Evolutionary conservation across 1,140 invertebrate genomes (phyloP).

Genomic region (Aphelinus certus): DNA sequence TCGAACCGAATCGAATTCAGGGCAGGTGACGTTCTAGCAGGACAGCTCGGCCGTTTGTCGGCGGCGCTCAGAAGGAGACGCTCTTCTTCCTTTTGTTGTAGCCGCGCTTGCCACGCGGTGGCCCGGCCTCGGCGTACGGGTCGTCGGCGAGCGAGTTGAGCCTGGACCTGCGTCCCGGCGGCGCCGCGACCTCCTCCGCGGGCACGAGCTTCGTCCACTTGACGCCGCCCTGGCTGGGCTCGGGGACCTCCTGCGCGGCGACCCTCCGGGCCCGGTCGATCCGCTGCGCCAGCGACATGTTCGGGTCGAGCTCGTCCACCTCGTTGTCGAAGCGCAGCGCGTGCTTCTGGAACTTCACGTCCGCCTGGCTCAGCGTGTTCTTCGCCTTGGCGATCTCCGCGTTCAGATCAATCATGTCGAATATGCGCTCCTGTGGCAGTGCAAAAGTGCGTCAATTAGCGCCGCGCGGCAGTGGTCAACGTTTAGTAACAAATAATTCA

Average conservation of each 20-base stretch:
- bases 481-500: too few relatives aligned
- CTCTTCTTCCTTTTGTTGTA: constrained; percentile 58
- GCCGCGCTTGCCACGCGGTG: constrained; percentile 45
- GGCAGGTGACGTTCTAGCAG: too few relatives aligned
- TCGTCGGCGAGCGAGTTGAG: constrained; percentile 52
- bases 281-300: constrained; percentile 46
- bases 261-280: constrained; percentile 53
- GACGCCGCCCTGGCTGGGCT: constrained; percentile 42
- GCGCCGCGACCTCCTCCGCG: constrained; percentile 38
- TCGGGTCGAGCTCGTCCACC: constrained; percentile 34
- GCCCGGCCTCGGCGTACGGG: constrained; percentile 35
- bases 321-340: constrained; percentile 60
- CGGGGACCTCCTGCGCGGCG: constrained; percentile 40
- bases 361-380: constrained; percentile 55
- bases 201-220: constrained; percentile 54
- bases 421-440: constrained; percentile 57
- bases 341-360: constrained; percentile 55
- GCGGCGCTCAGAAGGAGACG: constrained; percentile 52
- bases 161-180: constrained; percentile 38
- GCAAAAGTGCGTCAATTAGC: not conserved
- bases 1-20: too few relatives aligned
- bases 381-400: constrained; percentile 61
- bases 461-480: too few relatives aligned
- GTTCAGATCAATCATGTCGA: constrained; percentile 61
- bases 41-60: too few relatives aligned